Base-by-base conservation (phyloP, 2,113 vertebrate genomes). In the Megatriorchis doriae region DNA sequence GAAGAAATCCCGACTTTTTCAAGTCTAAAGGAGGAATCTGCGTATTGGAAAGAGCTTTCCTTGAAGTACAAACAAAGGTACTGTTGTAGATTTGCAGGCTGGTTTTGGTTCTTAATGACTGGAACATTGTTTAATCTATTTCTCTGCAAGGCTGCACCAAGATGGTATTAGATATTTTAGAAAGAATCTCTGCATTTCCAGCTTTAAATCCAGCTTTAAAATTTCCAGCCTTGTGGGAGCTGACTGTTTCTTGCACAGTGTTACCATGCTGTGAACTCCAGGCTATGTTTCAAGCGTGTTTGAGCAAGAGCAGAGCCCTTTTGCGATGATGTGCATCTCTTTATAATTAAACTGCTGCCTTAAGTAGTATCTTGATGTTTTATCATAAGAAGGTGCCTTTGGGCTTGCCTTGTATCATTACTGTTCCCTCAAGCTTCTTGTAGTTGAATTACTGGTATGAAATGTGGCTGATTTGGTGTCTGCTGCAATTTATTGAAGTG, bases 21-120 rank as follows among this genome's bases (percentile, higher is more conserved):
- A 7, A 99, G 99, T 98, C 99, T 99, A 97, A 99, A 99, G 81
- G 99, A 99, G 96, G 99, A 99, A 98, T 98, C 99, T 83, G 98
- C 98, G 3, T 99, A 99, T 97, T 99, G 99, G 99, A 99, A 99
- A 97, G 98, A 98, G 83, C 98, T 99, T 97, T 99, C 99, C 83
- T 98, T 99, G 84, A 99, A 99, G 94, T 99, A 99, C 95, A 99
- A 99, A 87, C 99, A 99, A 98, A 99, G 99, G 99, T 99, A 98
- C 32, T 27, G 32, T 31, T 59, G 29, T 31, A 18, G 22, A 59
- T 87, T 87, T 65, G 27, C 62, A 82, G 63, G 9, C 53, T 92
- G 65, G 58, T 5, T 86, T 78, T 88, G 31, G 3, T 55, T 88
- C 56, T 79, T 83, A 42, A 50, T 59, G 58, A 68, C 11, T 15